These are phyloP conservation scores for Calameuta idolon DNA, from an alignment of 2,888 invertebrate species.

Conservation along the genomic window DNA sequence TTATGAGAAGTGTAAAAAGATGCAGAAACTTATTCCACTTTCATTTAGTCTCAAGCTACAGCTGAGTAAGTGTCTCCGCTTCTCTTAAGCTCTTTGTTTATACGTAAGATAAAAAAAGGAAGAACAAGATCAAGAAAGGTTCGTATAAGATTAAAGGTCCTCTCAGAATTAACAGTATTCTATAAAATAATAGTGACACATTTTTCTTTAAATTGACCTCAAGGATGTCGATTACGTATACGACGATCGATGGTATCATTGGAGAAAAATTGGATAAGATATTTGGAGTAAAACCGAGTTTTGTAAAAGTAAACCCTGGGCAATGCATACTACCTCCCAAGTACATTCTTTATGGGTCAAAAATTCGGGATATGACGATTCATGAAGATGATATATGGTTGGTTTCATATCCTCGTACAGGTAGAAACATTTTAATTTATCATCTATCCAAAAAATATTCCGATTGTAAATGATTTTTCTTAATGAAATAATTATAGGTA, in stretches of 20 bases:
- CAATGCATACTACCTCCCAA: conserved; percentile 77
- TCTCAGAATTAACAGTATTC: not conserved
- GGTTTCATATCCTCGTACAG: conserved; percentile 89
- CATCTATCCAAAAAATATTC: not conserved
- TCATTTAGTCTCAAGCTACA: conserved; percentile 31
- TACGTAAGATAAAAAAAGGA: not conserved
- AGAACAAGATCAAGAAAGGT: not conserved
- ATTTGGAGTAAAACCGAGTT: conserved; percentile 77
- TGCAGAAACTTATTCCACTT: conserved; percentile 8
- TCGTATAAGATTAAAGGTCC: not conserved
- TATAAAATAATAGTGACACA: not conserved
- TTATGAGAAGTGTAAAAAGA: conserved; percentile 21
- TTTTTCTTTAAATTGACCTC: not conserved
- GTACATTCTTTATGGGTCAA: conserved; percentile 76
- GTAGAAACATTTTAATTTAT: conserved; percentile 64
- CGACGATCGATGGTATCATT: conserved; percentile 73
- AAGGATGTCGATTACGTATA: conserved; percentile 66
- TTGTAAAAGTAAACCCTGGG: conserved; percentile 81
- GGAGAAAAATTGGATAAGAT: conserved; percentile 74
- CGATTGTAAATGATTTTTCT: not conserved
- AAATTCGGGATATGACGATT: conserved; percentile 79
- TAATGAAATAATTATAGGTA: conserved; percentile 70
- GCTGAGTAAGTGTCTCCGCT: conserved; percentile 22
- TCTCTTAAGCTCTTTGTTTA: not conserved
- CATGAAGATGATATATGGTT: conserved; percentile 85